These are phyloP conservation scores for Lates japonicus DNA, from an alignment of 2,797 vertebrate genomes.

Conservation along the genomic window DNA sequence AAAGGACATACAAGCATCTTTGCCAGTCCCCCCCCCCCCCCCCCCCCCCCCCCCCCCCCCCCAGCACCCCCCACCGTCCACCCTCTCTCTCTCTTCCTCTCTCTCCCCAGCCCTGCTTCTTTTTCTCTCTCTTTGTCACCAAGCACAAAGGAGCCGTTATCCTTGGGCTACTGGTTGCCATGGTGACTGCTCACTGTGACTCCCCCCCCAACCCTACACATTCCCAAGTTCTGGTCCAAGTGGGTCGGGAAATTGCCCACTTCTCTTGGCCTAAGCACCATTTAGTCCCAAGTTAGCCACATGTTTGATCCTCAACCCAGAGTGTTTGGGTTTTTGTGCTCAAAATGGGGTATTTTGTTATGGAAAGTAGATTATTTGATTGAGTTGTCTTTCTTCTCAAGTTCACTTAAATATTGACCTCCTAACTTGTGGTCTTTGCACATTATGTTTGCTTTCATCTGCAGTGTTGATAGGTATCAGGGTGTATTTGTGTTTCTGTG, in stretches of 20 bases:
- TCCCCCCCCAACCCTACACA: conserved; percentile 37
- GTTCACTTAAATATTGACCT: conserved; percentile 23
- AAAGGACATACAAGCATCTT: conserved; percentile 51
- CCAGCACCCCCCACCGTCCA: conserved; percentile 14
- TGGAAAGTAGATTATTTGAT: not conserved
- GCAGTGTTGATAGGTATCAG: not conserved
- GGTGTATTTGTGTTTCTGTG: not conserved
- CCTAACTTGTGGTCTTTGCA: not conserved
- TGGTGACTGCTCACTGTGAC: conserved; percentile 61
- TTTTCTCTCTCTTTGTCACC: conserved; percentile 75
- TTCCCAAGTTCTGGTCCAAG: conserved; percentile 84
- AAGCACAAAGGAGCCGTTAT: conserved; percentile 84
- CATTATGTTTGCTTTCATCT: not conserved
- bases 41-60: not conserved
- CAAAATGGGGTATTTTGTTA: not conserved
- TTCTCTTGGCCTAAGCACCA: conserved; percentile 45
- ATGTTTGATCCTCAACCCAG: conserved; percentile 29
- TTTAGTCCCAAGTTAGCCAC: conserved; percentile 37
- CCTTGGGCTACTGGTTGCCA: conserved; percentile 79
- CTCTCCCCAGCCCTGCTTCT: conserved; percentile 50
- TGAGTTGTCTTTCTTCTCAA: not conserved
- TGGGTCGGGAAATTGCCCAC: conserved; percentile 66
- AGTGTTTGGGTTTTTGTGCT: conserved; percentile 19
- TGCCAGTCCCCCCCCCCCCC: conserved; percentile 6
- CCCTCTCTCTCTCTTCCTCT: conserved; percentile 8